Evolutionary conservation across 2,113 vertebrate species (phyloP).

Genomic region (Turdus rufiventris): DNA sequence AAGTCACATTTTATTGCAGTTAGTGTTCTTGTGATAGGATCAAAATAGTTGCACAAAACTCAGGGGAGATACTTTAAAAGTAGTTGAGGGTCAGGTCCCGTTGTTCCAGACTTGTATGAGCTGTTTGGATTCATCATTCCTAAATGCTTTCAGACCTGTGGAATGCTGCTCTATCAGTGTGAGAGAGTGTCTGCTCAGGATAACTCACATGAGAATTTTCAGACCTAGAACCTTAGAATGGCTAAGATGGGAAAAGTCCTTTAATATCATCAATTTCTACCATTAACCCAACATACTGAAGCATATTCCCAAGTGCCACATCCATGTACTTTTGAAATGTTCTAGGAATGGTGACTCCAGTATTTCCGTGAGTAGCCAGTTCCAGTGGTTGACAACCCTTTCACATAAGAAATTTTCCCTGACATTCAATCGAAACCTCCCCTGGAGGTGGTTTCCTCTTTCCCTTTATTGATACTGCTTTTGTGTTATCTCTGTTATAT

Average conservation of each 20-base stretch:
- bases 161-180: background rate
- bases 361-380: background rate
- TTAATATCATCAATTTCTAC: background rate
- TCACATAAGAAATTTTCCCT: background rate
- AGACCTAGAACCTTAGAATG: background rate
- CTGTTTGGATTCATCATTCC: background rate
- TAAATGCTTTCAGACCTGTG: background rate
- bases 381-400: background rate
- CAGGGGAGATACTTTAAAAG: background rate
- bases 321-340: rapidly evolving
- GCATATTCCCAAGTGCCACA: too few species aligned
- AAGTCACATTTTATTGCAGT: background rate
- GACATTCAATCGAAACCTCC: background rate
- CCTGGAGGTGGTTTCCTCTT: background rate
- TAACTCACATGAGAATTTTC: background rate
- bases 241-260: background rate
- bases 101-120: background rate
- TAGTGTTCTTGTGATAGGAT: background rate
- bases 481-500: background rate
- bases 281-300: too few species aligned
- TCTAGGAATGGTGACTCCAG: background rate
- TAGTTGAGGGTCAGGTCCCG: rapidly evolving
- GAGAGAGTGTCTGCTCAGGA: background rate
- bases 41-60: background rate
- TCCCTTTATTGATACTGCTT: background rate